A percentile compares a stretch with the other conserved stretches of the same genome.
Evolutionary conservation across 2,888 invertebrate species (phyloP).

Genomic region (Drosophila nigricruria): DNA sequence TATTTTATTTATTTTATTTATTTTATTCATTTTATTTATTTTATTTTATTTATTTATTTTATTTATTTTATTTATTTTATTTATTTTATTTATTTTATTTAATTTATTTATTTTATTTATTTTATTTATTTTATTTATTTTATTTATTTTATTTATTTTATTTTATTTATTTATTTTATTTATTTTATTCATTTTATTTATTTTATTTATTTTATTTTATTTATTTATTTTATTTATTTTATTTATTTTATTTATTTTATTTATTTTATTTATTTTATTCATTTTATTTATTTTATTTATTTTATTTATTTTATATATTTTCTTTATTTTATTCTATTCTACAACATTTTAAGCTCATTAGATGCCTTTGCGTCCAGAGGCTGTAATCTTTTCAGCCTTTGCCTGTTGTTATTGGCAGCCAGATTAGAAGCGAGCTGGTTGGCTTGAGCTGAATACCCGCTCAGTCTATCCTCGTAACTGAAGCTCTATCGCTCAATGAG

Average conservation of each 20-base stretch:
- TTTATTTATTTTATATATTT: background rate
- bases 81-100: background rate
- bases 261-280: background rate
- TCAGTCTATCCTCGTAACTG: no score
- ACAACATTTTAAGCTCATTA: background rate
- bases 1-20: background rate
- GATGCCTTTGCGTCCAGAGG: background rate
- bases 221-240: background rate
- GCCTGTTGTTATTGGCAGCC: background rate
- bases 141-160: background rate
- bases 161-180: no score
- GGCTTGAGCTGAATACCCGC: no score
- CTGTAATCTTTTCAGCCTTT: background rate
- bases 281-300: background rate
- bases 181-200: background rate
- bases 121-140: background rate
- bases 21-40: background rate
- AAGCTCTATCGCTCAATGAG: no score
- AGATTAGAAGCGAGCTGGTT: background rate
- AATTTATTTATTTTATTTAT: background rate
- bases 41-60: background rate
- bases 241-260: no score
- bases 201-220: background rate
- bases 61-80: no score
- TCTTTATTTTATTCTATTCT: background rate